Conservation (phyloP, 1,140 invertebrate genomes). For the Oscheius sp. region DNA sequence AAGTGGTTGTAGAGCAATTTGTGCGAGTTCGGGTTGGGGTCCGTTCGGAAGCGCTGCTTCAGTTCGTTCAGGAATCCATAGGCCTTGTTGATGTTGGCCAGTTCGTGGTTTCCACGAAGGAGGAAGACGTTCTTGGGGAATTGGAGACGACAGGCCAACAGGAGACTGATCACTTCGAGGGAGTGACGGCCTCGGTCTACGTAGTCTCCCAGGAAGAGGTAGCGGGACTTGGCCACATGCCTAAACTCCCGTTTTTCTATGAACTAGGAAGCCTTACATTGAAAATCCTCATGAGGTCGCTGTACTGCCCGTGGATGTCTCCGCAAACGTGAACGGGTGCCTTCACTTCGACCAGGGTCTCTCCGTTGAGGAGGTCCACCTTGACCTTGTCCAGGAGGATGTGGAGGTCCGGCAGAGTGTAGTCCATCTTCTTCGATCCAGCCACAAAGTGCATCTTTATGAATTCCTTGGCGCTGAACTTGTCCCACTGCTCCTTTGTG, state of each 20-base stretch:
- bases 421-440: conserved; percentile 4
- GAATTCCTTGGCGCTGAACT: neutral
- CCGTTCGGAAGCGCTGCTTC: conserved; percentile 3
- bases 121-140: conserved; percentile 62
- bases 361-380: conserved; percentile 13
- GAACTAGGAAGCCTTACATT: conserved; percentile 39
- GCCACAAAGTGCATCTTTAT: conserved; percentile 11
- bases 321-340: conserved; percentile 48
- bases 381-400: conserved; percentile 14
- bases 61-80: conserved; percentile 43
- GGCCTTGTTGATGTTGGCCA: conserved; percentile 67
- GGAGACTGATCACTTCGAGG: conserved; percentile 1
- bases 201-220: conserved; percentile 10
- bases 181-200: neutral
- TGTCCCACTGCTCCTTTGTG: neutral
- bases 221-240: neutral
- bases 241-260: neutral
- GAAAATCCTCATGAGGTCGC: conserved; percentile 43
- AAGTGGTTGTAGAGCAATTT: conserved; percentile 63
- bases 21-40: neutral
- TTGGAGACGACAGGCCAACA: conserved; percentile 11
- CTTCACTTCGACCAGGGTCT: conserved; percentile 29
- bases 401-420: conserved; percentile 4
- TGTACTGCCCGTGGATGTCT: conserved; percentile 46
- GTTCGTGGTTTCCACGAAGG: conserved; percentile 71